Evolutionary conservation across 2,113 vertebrate genomes (phyloP).

Genomic region (Shinisaurus crocodilurus): DNA sequence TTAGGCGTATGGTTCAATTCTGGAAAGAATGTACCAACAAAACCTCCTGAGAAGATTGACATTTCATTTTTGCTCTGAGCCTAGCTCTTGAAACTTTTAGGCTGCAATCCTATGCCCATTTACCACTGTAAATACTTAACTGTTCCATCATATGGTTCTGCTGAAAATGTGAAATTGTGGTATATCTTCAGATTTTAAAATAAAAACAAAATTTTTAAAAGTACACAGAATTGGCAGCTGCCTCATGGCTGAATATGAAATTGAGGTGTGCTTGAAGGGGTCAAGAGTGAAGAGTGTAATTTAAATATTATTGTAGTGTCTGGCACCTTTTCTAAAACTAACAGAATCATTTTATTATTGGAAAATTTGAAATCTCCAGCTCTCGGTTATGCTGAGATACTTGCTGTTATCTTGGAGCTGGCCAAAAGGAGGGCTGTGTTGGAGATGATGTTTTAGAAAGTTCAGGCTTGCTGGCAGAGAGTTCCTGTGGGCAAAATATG

Average conservation of each 20-base stretch:
- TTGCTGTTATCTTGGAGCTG: rapidly evolving
- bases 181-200: not conserved
- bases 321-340: not conserved
- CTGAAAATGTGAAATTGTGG: not conserved
- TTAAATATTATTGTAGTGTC: conserved; percentile 1
- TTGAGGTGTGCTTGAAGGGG: not conserved
- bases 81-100: not conserved
- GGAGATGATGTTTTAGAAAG: not conserved
- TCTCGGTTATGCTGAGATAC: not conserved
- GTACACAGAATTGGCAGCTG: not conserved
- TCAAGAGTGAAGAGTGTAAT: not conserved
- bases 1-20: rapidly evolving
- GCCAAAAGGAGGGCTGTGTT: not conserved
- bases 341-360: not conserved
- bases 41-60: conserved; percentile 12
- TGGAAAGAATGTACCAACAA: not conserved
- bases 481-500: not conserved
- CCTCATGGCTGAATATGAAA: not conserved
- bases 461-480: not conserved
- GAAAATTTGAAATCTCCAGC: conserved; percentile 1
- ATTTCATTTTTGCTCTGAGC: not conserved
- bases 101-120: not conserved
- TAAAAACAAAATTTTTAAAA: not conserved
- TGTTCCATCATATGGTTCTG: not conserved
- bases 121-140: not conserved